Evolutionary conservation across 2,888 invertebrate genomes (phyloP).

Genomic region (Tholera decimalis): DNA sequence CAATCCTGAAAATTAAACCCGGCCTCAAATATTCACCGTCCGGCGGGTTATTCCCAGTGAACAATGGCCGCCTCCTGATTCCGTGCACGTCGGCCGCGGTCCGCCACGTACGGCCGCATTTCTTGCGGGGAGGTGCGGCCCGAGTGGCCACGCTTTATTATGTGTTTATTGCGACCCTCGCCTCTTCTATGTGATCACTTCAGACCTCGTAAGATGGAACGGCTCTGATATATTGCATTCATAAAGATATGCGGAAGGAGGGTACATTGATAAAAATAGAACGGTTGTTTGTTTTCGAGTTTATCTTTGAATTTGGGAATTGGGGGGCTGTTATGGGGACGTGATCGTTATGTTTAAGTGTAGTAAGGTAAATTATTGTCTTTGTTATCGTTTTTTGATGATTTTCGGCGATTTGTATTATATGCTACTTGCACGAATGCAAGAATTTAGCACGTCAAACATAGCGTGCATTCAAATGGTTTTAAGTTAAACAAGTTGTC

Average conservation of each 20-base stretch:
- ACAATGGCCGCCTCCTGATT: slow-evolving; percentile 44
- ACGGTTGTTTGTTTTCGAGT: slow-evolving; percentile 45
- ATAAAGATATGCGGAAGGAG: slow-evolving; percentile 58
- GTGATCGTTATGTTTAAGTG: slow-evolving; percentile 42
- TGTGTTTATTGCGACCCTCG: slow-evolving; percentile 81
- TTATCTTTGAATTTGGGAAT: slow-evolving; percentile 40
- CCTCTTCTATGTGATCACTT: slow-evolving; percentile 78
- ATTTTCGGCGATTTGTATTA: background rate
- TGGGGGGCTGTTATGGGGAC: slow-evolving; percentile 14
- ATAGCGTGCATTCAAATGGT: background rate
- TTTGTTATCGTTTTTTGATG: background rate
- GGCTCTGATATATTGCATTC: slow-evolving; percentile 67
- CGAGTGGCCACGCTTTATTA: slow-evolving; percentile 73
- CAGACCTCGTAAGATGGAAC: slow-evolving; percentile 71
- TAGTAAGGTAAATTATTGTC: background rate
- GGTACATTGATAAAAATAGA: slow-evolving; percentile 62
- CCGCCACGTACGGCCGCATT: slow-evolving; percentile 62
- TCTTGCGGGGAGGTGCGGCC: slow-evolving; percentile 66
- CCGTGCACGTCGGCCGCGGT: slow-evolving; percentile 62
- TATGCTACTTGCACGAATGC: background rate
- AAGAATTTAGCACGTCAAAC: background rate
- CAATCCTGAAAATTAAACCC: slow-evolving; percentile 32
- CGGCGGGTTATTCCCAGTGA: slow-evolving; percentile 42
- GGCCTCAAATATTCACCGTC: slow-evolving; percentile 46
- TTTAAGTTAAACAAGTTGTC: too few relatives aligned